Base-by-base conservation (phyloP, 2,113 vertebrate genomes). In the Macaca nemestrina region DNA sequence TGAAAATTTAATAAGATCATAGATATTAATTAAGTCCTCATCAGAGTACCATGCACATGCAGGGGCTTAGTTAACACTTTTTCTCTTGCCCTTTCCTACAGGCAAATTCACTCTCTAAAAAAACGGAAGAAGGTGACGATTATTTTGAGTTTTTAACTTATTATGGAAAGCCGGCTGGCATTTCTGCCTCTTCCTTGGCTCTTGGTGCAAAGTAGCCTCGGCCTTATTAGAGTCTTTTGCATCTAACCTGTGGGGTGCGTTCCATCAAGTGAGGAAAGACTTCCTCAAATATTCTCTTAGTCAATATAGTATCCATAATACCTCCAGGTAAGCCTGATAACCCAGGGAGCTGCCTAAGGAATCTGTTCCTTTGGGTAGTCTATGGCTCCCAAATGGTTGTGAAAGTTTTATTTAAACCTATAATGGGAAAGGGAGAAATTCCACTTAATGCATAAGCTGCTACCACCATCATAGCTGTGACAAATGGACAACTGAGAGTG, bases 341-440 rank as follows among this genome's bases (percentile, higher is more conserved):
- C 9, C 61, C 45, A 18, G 38, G 40, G 32, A 55, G 8, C 72
- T 82, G n/a, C 59, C 52, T 10, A 43, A 38, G 25, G 40, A 90
- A 67, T 35, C 16, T 43, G 25, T 55, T 50, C 64, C 40, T 35
- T 70, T 93, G 30, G 70, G 40, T 75, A 81, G 85, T 68, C 55
- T 45, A 0, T 78, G 72, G 48, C 64, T 95, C 64, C 92, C 82
- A 16, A 87, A 83, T 61, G 38, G 30, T 30, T 72, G 57, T 57
- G 81, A 90, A 97, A 76, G 50, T 90, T 95, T 88, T 96, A 88
- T 88, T 95, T 92, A 81, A 92, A 96, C 83, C 57, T 64, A 6
- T 90, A 43, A 76, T n/a, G 25, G 40, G 45, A 81, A 90, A 97
- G 35, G 55, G 79, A 94, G 76, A 93, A 85, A 81, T 94, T 90